Evolutionary conservation across 2,113 vertebrate genomes (phyloP).

Genomic region (Sitta europaea): DNA sequence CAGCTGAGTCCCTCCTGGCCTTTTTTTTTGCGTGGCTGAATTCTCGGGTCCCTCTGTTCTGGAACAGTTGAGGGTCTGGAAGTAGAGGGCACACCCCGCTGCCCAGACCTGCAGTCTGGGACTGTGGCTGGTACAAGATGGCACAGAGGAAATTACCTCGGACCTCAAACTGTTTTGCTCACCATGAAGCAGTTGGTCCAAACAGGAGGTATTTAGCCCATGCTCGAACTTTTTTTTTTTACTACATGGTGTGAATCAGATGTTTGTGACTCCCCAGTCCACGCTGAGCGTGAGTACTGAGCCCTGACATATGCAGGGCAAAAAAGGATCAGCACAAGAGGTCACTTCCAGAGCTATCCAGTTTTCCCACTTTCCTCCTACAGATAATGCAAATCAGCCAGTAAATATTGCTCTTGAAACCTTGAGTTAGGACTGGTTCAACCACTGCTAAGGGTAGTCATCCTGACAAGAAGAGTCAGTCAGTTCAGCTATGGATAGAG

Average conservation of each 20-base stretch:
- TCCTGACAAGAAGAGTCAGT: conserved; percentile 20
- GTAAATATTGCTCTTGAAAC: background rate
- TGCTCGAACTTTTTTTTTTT: background rate
- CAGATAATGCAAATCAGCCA: background rate
- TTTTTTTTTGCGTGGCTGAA: background rate
- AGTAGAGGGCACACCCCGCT: background rate
- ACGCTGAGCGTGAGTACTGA: background rate
- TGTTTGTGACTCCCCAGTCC: background rate
- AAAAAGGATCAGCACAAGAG: background rate
- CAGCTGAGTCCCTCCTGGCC: background rate
- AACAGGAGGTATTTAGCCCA: background rate
- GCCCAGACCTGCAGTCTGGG: background rate
- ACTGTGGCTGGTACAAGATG: background rate
- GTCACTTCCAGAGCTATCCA: background rate
- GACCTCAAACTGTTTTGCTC: background rate
- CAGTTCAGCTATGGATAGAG: background rate
- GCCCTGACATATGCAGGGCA: background rate
- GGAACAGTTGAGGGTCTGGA: background rate
- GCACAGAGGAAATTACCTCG: background rate
- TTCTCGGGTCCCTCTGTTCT: background rate
- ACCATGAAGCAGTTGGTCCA: background rate
- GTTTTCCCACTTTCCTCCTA: background rate
- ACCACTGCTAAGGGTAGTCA: background rate
- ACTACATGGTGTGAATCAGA: background rate
- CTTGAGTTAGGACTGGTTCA: background rate